Base-by-base conservation (phyloP, 2,113 vertebrate species). In the Sylvilagus bachmani region DNA sequence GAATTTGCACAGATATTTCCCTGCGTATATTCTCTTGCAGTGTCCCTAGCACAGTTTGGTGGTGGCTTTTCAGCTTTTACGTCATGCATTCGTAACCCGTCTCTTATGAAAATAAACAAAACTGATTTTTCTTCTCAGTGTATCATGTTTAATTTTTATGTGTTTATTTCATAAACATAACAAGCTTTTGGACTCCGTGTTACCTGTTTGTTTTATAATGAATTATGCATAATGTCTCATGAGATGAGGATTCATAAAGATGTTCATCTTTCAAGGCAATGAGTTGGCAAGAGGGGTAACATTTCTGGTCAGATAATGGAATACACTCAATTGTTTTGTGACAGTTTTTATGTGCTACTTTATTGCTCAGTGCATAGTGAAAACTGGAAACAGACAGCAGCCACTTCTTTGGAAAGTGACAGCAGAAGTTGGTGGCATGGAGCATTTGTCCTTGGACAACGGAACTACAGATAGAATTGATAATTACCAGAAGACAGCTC, bases 31-130 rank as follows among this genome's bases (percentile, higher is more conserved):
- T 94, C 82, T 89, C 82, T 75, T 96, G 91, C 73, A 96, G 19
- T 96, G 71, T 98, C 19, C 38, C 97, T 92, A 97, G 92, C 66
- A 89, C 74, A 95, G 24, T 81, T 90, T 96, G 95, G 91, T 96
- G 95, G 92, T 97, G 24, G 92, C 64, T 95, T 92, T 93, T 93
- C 88, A 92, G 69, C 90, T 96, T 97, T 87, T 96, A 87, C 36
- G 6, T 97, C 96, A 84, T 96, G 88, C 27, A 93, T 69, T 94
- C 77, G 0, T 89, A 95, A 86, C n/a, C 49, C 90, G 0, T 93
- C 82, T 90, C 77, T 79, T 81, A 79, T 24, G 78, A 94, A 95
- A 97, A 95, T 96, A 92, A 97, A 85, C 84, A 79, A 95, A 92
- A 89, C 80, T 89, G 77, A 81, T 93, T 97, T 96, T 49, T 84